Base-by-base conservation (phyloP, 2,797 vertebrate species). In the Peromyscus nudipes region DNA sequence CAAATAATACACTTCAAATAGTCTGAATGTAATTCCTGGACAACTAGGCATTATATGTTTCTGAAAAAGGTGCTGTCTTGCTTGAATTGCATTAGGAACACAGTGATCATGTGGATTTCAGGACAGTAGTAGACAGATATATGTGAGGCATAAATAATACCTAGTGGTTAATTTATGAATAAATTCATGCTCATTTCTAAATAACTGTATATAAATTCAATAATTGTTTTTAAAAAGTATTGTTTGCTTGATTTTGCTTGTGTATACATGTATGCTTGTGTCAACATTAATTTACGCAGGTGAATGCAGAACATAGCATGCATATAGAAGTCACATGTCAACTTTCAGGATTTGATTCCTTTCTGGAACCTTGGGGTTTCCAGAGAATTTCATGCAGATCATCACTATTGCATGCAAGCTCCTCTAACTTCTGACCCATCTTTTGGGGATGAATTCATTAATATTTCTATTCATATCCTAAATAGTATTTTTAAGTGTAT, bases 1-100 rank as follows among this genome's bases (percentile, higher is more conserved):
- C 89, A 77, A 90, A 82, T 92, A 60, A 67, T 40, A 90, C 62
- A 0, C 62, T 97, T 96, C 46, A 94, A 94, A 90, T 40, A 43
- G 71, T 93, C 5, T 81, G 23, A 85, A 93, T 89, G 67, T 94
- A 43, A 46, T 98, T 98, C 92, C 27, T 12, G 83, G 93, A 55
- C 82, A 92, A 92, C n/a, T 37, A 95, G 93, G 46, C 64, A 91
- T 11, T 19, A 93, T 6, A 65, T 65, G 29, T 75, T 96, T 9
- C 46, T 21, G 11, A 55, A 64, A 65, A 91, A 92, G 67, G 77
- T 91, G 89, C 40, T 80, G 29, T 57, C 1, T 16, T 6, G 9
- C 64, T 55, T 75, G 76, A 97, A 43, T 1, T 95, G 29, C 89
- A 96, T 94, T 94, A 94, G 80, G 11, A 46, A 12, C 91, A 29